Base-by-base conservation (phyloP, 2,888 invertebrate species). In the Thereva nobilitata region DNA sequence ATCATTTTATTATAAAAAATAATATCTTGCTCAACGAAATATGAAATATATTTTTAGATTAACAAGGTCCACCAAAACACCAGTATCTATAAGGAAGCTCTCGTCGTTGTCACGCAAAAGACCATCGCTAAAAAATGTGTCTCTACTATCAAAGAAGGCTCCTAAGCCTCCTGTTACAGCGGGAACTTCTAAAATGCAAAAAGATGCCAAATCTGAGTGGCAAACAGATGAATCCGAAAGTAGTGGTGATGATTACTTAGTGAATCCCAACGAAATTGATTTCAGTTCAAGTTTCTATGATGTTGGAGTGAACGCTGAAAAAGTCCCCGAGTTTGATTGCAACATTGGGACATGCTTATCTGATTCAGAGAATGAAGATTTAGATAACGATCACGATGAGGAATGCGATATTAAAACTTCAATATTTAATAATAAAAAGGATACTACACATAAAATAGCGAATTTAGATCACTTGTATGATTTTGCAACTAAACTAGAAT, bases 381-480 rank as follows among this genome's bases (percentile, higher is more conserved):
- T 57, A n/a, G 79, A 78, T 64, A 77, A 78, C 4, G 72, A 72
- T 40, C 75, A 77, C 64, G 55, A 61, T 37, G 37, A 73, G 44
- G 74, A 74, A 12, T 74, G 75, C 6, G 69, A 72, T 57, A 68
- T 72, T 38, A 44, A 38, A n/a, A 23, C 64, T 68, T 53, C 35
- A 1, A 37, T 23, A 8, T 23, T 9, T 23, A 37, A 40, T 67
- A 68, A 5, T 34, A 5, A 50, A 57, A 72, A 35, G 75, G 79
- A 73, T 49, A 74, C 76, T 41, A 75, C 75, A 47, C 77, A 81
- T 66, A 10, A 47, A n/a, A 35, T 42, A 7, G 41, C 41, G 64
- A 82, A 84, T 72, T 86, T 86, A 72, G 74, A 84, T 71, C 83
- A 86, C 71, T 78, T 87, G 9, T 83, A 85, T 75, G 79, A 84